phyloP scores from a whole-genome alignment of 2,888 invertebrate species.

The Drosophila niveifrons region DNA sequence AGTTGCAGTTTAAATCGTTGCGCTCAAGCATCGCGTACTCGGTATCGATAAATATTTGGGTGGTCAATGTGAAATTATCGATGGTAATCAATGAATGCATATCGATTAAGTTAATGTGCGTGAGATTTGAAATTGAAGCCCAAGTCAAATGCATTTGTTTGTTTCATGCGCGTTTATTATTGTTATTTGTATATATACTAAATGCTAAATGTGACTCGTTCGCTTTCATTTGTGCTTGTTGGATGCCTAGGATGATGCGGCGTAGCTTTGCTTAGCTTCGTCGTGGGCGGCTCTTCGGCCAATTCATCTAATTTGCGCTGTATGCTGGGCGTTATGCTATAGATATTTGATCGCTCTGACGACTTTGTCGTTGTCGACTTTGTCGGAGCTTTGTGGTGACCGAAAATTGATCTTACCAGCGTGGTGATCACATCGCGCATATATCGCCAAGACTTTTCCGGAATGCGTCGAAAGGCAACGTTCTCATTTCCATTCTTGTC shows the following conservation, averaged over 20 bases:
- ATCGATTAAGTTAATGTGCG: slow-evolving; percentile 18
- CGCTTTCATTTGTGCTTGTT: slow-evolving; percentile 29
- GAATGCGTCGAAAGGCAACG: slow-evolving; percentile 81
- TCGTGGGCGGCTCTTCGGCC: slow-evolving; percentile 64
- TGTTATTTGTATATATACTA: slow-evolving; percentile 33
- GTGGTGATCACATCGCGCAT: slow-evolving; percentile 94
- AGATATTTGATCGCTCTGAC: slow-evolving; percentile 62
- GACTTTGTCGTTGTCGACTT: slow-evolving; percentile 18
- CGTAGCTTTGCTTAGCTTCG: slow-evolving; percentile 29
- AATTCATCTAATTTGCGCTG: slow-evolving; percentile 72
- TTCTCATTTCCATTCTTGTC: slow-evolving; percentile 84
- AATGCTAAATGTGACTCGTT: slow-evolving; percentile 55
- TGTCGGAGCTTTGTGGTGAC: slow-evolving; percentile 46
- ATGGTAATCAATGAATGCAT: neutral
- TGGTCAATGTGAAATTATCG: neutral
- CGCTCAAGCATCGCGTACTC: neutral
- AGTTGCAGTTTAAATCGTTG: slow-evolving; percentile 1
- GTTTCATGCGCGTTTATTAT: slow-evolving; percentile 49
- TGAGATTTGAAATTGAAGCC: slow-evolving; percentile 15
- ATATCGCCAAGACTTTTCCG: slow-evolving; percentile 90
- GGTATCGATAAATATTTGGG: neutral
- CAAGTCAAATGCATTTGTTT: slow-evolving; percentile 33
- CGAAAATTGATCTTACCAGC: slow-evolving; percentile 89
- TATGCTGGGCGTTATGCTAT: slow-evolving; percentile 78
- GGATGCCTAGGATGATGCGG: slow-evolving; percentile 21